These are phyloP conservation scores for Paedocypris micromegethes DNA, from an alignment of 2,797 vertebrate species.

Conservation along the genomic window DNA sequence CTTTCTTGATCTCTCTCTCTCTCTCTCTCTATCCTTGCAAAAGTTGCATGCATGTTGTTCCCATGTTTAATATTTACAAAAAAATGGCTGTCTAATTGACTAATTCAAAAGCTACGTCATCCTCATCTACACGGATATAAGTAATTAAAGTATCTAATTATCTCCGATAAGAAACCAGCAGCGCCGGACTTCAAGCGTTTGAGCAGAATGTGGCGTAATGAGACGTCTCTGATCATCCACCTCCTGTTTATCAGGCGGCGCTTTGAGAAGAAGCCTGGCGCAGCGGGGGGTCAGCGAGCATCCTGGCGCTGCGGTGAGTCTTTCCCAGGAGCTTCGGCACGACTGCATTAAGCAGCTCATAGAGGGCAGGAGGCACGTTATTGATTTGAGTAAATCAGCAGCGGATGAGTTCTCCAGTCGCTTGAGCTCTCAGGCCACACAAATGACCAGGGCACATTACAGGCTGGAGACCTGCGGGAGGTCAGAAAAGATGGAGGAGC, in stretches of 20 bases:
- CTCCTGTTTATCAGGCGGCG: not conserved
- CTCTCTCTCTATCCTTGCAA: too few species aligned
- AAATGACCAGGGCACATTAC: slow-evolving; percentile 69
- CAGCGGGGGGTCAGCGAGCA: slow-evolving; percentile 53
- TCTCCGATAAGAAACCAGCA: too few species aligned
- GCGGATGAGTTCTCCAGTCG: slow-evolving; percentile 62
- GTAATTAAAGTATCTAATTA: too few species aligned
- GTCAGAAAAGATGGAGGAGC: slow-evolving; percentile 60
- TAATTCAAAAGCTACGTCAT: too few species aligned
- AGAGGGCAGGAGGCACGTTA: slow-evolving; percentile 43
- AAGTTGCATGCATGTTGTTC: too few species aligned
- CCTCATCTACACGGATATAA: too few species aligned
- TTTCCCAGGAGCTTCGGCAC: slow-evolving; percentile 48
- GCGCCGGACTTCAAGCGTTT: too few species aligned
- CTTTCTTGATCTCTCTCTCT: too few species aligned
- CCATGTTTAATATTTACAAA: too few species aligned
- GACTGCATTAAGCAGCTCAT: slow-evolving; percentile 59
- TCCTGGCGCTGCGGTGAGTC: slow-evolving; percentile 23
- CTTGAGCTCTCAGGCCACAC: slow-evolving; percentile 61
- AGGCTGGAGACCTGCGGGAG: slow-evolving; percentile 56
- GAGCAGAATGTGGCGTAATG: too few species aligned
- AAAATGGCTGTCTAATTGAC: too few species aligned
- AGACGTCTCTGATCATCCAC: too few species aligned
- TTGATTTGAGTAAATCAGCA: slow-evolving; percentile 69
- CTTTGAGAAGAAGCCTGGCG: slow-evolving; percentile 29